phyloP scores from a whole-genome alignment of 2,797 vertebrate species.

The Sarcoramphus papa region DNA sequence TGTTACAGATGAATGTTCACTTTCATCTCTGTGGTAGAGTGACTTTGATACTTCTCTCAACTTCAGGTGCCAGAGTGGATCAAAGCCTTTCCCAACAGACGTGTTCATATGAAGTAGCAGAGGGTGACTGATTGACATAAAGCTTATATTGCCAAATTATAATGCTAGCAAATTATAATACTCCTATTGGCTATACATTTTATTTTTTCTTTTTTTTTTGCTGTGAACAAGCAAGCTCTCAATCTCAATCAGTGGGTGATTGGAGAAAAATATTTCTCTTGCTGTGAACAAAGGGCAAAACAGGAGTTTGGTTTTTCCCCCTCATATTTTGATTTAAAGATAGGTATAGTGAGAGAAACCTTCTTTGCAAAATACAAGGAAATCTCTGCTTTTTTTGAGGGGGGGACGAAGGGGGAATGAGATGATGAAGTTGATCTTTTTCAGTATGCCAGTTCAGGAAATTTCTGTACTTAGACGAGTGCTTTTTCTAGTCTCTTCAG shows the following conservation, averaged over 20 bases:
- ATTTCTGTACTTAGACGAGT: neutral
- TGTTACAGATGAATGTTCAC: neutral
- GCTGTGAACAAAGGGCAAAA: neutral
- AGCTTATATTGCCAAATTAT: neutral
- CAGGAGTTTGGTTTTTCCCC: neutral
- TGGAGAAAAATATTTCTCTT: neutral
- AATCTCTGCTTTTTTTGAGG: neutral
- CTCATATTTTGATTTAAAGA: neutral
- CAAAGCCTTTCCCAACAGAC: conserved; percentile 1
- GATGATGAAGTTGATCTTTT: neutral
- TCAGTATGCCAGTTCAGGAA: neutral
- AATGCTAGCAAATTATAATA: neutral
- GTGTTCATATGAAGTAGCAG: neutral
- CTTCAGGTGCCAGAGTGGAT: neutral
- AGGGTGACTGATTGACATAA: neutral
- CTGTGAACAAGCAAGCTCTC: neutral
- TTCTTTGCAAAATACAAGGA: neutral
- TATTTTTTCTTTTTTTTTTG: neutral
- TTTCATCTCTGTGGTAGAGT: conserved; percentile 29
- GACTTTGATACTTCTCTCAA: conserved; percentile 12
- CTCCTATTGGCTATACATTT: neutral
- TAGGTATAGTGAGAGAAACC: neutral
- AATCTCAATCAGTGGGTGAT: neutral
- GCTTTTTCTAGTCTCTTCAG: neutral
- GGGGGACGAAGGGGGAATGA: neutral